Percentiles rank a stretch among this genome's conserved stretches.
Conservation (phyloP, 2,113 vertebrate species). For the Acanthochromis polyacanthus region DNA sequence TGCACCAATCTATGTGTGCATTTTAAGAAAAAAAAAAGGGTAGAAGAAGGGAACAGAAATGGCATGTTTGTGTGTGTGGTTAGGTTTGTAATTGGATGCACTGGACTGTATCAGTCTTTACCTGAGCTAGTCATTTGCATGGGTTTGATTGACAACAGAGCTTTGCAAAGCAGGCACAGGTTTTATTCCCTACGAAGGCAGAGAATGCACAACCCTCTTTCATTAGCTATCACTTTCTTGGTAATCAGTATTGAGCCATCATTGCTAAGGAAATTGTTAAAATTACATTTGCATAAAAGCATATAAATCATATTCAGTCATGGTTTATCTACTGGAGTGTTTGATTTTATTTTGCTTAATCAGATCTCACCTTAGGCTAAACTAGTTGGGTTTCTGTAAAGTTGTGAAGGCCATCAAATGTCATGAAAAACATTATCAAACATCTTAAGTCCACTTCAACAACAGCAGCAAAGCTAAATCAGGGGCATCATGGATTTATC, state of each 20-base stretch:
- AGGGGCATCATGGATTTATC: not conserved
- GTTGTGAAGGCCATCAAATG: slow-evolving; percentile 14
- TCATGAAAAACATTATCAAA: not conserved
- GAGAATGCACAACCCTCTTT: slow-evolving; percentile 29
- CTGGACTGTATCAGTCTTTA: slow-evolving; percentile 72
- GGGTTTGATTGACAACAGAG: slow-evolving; percentile 74
- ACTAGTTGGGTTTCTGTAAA: slow-evolving; percentile 14
- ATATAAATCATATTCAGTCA: not conserved
- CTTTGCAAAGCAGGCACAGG: slow-evolving; percentile 58
- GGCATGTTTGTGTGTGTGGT: slow-evolving; percentile 60
- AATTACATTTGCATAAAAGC: slow-evolving; percentile 28
- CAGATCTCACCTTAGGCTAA: slow-evolving; percentile 5
- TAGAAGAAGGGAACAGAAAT: slow-evolving; percentile 30
- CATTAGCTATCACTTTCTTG: slow-evolving; percentile 39
- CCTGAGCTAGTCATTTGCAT: slow-evolving; percentile 76
- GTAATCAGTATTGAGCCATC: slow-evolving; percentile 56
- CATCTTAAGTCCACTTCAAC: not conserved
- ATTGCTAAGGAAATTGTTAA: slow-evolving; percentile 39
- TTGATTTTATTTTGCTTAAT: slow-evolving; percentile 6
- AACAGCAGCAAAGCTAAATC: slow-evolving; percentile 6
- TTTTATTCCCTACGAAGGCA: slow-evolving; percentile 36
- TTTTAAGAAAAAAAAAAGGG: not conserved
- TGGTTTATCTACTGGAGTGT: not conserved
- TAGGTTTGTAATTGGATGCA: slow-evolving; percentile 81
- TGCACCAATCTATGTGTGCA: not conserved